Evolutionary conservation across 2,113 vertebrate species (phyloP), one percentile per base, ranked within the genome.

Genomic region (Oncorhynchus masou): DNA sequence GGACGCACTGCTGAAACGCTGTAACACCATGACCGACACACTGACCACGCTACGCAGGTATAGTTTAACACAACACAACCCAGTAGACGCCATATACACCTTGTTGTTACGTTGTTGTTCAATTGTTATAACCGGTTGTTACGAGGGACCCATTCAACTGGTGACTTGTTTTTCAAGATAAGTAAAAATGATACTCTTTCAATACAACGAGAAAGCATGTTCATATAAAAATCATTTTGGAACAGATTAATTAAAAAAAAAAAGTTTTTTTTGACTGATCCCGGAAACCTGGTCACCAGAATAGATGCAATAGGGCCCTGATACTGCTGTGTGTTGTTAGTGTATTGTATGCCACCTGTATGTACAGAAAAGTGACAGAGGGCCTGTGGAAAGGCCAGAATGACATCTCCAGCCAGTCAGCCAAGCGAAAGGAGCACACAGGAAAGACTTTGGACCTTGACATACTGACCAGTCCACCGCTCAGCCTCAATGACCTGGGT

Each of bases 1-100:
- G 60, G 98, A 99, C 0, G 95, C 96, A 1, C 92, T 99, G 51
- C 94, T 99, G 81, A 99, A 97, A 81, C 96, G 98, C 78, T 99
- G 98, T 90, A 95, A 94, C 77, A 92, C 74, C 22, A 94, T 99
- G 91, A 99, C 96, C 0, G 97, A 99, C 75, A 83, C 93, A 0
- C 93, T 94, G n/a, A 73, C 91, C 80, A 76, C 80, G 0, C 89
- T 94, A n/a, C 92, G 92, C 83, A 94, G 92, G 94, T 94, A 45
- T 12, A 9, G 9, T 45, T 45, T 2, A 45, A 45, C 39, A 11
- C 39, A 19, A 16, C 49, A 15, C 49, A 51, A 5, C 51, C 5
- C 51, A 15, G 5, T 11, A 45, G 19, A 5, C 13, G 51, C 16
- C 19, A 1, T 19, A 54, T 19, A 19, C 5, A 54, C 16, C 3